A percentile compares a stretch with the other conserved stretches of the same genome.
Conservation (phyloP, 2,888 invertebrate species). For the Standfussiana lucernea region DNA sequence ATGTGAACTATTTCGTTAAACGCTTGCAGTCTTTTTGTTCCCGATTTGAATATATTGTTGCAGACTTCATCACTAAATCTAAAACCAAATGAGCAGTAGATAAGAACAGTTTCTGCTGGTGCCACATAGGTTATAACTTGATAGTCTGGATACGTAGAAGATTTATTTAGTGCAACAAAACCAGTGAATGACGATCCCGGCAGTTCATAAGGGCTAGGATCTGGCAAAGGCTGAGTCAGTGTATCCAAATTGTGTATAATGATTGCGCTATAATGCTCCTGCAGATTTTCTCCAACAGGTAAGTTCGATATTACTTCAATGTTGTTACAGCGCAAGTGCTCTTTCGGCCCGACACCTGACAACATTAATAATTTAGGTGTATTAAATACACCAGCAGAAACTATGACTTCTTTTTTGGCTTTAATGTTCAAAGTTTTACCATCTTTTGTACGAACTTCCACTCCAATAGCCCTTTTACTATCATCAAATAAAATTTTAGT, state of each 20-base stretch:
- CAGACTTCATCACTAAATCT: constrained; percentile 81
- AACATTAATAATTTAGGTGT: constrained; percentile 74
- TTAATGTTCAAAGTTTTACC: constrained; percentile 61
- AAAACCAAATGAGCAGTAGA: constrained; percentile 84
- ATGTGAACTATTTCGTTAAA: constrained; percentile 65
- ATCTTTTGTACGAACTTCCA: constrained; percentile 62
- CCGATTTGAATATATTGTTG: constrained; percentile 54
- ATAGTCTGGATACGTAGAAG: constrained; percentile 67
- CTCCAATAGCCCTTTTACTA: constrained; percentile 63
- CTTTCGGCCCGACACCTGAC: constrained; percentile 74
- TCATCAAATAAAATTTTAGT: constrained; percentile 69
- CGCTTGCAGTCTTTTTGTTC: constrained; percentile 52
- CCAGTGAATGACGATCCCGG: constrained; percentile 64
- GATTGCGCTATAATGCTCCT: constrained; percentile 68
- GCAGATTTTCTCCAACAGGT: constrained; percentile 75
- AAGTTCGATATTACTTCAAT: constrained; percentile 71
- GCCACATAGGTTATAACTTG: constrained; percentile 57
- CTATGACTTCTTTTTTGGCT: constrained; percentile 72
- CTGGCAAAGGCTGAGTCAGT: constrained; percentile 79
- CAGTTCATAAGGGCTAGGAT: constrained; percentile 62
- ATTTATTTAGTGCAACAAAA: constrained; percentile 63
- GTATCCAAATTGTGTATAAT: constrained; percentile 62
- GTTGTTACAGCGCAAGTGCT: constrained; percentile 66
- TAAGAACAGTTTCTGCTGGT: constrained; percentile 50
- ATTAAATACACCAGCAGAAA: constrained; percentile 74